Evolutionary conservation across 1,140 invertebrate species (phyloP).

Genomic region (Samia ricini): DNA sequence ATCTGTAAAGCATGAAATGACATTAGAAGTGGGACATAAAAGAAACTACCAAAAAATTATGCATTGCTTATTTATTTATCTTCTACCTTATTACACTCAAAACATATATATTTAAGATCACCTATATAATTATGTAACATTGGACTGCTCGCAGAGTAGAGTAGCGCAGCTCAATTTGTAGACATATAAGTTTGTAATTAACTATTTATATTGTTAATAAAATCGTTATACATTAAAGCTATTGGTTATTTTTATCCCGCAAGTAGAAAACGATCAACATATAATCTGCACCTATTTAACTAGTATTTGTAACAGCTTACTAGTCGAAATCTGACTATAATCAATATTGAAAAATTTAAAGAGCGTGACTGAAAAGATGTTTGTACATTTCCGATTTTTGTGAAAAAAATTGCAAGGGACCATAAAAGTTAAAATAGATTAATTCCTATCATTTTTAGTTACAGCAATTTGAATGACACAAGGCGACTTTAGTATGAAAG

Average conservation of each 20-base stretch:
- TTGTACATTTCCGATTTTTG: too few relatives aligned
- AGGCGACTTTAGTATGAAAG: too few relatives aligned
- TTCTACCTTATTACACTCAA: neutral
- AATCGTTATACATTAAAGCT: constrained; percentile 67
- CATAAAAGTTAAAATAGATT: too few relatives aligned
- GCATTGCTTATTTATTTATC: neutral
- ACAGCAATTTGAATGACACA: too few relatives aligned
- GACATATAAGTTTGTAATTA: constrained; percentile 72
- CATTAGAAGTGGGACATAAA: neutral
- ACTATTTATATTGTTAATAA: constrained; percentile 77
- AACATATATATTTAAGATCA: too few relatives aligned
- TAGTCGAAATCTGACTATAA: too few relatives aligned
- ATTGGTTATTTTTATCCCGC: constrained; percentile 28
- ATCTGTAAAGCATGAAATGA: neutral
- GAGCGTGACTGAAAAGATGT: too few relatives aligned
- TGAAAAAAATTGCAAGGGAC: too few relatives aligned
- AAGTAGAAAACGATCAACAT: neutral
- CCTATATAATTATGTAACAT: constrained; percentile 35
- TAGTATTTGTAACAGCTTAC: too few relatives aligned
- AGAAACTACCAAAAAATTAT: neutral
- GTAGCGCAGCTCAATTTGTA: constrained; percentile 74
- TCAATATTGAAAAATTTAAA: too few relatives aligned
- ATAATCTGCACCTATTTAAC: neutral
- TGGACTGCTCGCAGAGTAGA: constrained; percentile 71
- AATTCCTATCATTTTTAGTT: too few relatives aligned